Evolutionary conservation across 2,888 invertebrate species (phyloP).

Genomic region (Electrophaes corylata): DNA sequence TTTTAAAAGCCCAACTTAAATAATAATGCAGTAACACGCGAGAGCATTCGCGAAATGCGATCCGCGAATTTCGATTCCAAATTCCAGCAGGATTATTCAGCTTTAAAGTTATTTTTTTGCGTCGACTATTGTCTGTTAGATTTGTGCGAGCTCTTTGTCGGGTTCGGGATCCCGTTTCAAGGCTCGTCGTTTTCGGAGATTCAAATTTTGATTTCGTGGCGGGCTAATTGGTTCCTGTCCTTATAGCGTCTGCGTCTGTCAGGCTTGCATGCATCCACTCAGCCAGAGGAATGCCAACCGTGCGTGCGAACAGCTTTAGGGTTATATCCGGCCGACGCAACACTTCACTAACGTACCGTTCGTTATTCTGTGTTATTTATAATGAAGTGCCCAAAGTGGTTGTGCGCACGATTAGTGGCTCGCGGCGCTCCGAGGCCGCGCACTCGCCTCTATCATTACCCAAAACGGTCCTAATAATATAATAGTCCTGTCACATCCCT

Average conservation of each 20-base stretch:
- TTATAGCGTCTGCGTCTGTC: constrained; percentile 45
- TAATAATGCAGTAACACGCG: constrained; percentile 85
- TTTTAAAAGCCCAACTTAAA: constrained; percentile 78
- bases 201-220: constrained; percentile 54
- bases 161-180: constrained; percentile 41
- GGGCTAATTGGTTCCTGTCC: constrained; percentile 61
- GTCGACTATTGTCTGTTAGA: constrained; percentile 75
- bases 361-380: constrained; percentile 42
- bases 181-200: constrained; percentile 29
- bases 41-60: constrained; percentile 82
- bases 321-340: not conserved
- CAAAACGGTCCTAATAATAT: constrained; percentile 82
- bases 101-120: constrained; percentile 68
- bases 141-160: constrained; percentile 64
- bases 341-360: constrained; percentile 1
- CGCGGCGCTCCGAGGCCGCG: constrained; percentile 72
- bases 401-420: constrained; percentile 74
- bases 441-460: constrained; percentile 78
- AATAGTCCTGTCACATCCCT: constrained; percentile 82
- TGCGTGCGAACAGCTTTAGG: not conserved
- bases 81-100: constrained; percentile 57
- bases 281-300: constrained; percentile 43
- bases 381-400: constrained; percentile 78
- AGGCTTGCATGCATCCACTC: constrained; percentile 32
- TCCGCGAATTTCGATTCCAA: constrained; percentile 80